Evolutionary conservation across 2,888 invertebrate genomes (phyloP).

Genomic region (Drosophila gaucha): DNA sequence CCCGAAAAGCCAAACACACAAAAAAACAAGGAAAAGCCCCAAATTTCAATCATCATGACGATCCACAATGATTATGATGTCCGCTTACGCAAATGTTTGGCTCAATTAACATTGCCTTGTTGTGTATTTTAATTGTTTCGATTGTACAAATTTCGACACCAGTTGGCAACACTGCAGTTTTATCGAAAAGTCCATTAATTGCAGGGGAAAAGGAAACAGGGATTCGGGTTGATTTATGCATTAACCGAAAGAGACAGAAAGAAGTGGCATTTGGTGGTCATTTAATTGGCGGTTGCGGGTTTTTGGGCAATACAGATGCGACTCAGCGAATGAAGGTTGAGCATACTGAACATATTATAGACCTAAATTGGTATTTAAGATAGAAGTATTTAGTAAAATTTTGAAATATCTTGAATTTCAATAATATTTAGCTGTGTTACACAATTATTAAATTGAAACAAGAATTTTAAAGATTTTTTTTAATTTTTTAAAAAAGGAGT

Average conservation of each 20-base stretch:
- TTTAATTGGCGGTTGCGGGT: constrained; percentile 35
- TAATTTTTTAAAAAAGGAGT: not conserved
- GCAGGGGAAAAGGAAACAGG: not conserved
- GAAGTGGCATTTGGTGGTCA: constrained; percentile 19
- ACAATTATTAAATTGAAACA: not conserved
- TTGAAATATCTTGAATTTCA: not conserved
- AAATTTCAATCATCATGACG: constrained; percentile 3
- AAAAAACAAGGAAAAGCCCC: not conserved
- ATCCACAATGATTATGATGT: constrained; percentile 2
- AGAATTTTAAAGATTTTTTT: too few species aligned
- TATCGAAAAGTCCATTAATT: constrained; percentile 6
- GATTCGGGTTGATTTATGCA: too few species aligned
- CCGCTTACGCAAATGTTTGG: constrained; percentile 46
- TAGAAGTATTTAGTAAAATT: not conserved
- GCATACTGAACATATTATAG: not conserved
- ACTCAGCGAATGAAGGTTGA: not conserved
- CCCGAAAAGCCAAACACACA: constrained; percentile 24
- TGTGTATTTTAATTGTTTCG: constrained; percentile 45
- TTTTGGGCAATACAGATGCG: not conserved
- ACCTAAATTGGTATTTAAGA: not conserved
- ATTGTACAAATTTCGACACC: constrained; percentile 13
- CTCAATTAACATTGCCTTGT: constrained; percentile 40
- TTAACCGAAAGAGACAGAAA: too few species aligned
- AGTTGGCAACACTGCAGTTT: constrained; percentile 1
- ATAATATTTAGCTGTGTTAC: not conserved